A percentile compares a stretch with the other conserved stretches of the same genome.
These are phyloP conservation scores for Manis pentadactyla DNA, from an alignment of 2,797 vertebrate genomes.

Conservation along the genomic window DNA sequence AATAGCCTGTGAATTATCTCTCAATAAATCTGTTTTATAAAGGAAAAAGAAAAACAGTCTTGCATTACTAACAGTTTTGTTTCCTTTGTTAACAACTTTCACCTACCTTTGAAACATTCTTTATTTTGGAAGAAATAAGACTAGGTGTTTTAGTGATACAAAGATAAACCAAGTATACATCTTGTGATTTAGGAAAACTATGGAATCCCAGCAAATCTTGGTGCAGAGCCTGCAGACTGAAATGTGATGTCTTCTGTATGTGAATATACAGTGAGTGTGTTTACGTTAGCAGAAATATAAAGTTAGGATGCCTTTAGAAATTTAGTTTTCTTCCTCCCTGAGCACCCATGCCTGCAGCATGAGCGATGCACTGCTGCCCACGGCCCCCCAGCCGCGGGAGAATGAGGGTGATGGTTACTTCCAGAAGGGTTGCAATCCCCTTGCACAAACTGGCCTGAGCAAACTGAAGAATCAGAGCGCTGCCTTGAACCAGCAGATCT, in stretches of 20 bases:
- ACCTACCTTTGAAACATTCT: background rate
- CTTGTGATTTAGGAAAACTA: background rate
- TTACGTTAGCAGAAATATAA: background rate
- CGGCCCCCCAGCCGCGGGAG: conserved; percentile 70
- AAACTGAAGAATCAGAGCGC: conserved; percentile 96
- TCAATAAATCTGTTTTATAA: background rate
- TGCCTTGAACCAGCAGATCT: conserved; percentile 96
- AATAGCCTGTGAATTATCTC: background rate
- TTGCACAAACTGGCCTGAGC: conserved; percentile 96
- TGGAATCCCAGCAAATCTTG: background rate
- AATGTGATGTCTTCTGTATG: background rate
- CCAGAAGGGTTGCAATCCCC: conserved; percentile 96
- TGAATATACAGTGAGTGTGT: background rate
- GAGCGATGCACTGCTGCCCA: conserved; percentile 75
- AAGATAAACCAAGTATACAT: background rate
- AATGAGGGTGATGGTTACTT: conserved; percentile 81
- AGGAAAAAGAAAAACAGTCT: background rate
- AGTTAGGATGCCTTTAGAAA: background rate
- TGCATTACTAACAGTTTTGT: background rate
- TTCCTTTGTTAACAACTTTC: background rate
- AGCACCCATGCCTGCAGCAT: conserved; percentile 45
- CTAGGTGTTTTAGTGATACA: background rate
- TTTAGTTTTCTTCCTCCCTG: background rate
- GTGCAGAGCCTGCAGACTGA: background rate
- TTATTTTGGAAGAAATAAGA: background rate